Evolutionary conservation across 2,113 vertebrate genomes (phyloP).

Genomic region (Heterochromis multidens): DNA sequence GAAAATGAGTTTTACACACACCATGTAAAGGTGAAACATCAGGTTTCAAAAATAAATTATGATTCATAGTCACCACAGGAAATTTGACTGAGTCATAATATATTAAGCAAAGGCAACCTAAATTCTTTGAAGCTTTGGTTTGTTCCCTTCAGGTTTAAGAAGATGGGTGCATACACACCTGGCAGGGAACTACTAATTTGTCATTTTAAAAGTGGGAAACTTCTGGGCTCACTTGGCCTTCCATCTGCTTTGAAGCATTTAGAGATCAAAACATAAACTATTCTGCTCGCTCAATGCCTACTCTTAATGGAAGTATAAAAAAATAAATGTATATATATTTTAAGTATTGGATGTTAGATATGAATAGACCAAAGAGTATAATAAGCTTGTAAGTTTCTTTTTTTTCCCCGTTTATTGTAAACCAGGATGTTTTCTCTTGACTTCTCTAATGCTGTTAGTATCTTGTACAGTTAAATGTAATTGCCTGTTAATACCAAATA

Average conservation of each 20-base stretch:
- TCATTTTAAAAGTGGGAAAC: background rate
- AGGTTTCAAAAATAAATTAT: background rate
- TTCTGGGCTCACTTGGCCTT: background rate
- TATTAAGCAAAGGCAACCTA: background rate
- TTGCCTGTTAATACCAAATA: background rate
- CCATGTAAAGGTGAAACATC: background rate
- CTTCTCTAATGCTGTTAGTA: background rate
- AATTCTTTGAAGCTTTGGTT: slow-evolving; percentile 4
- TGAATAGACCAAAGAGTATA: background rate
- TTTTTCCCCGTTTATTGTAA: background rate
- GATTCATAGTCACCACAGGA: background rate
- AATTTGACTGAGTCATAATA: background rate
- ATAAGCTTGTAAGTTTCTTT: background rate
- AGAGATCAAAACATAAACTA: background rate
- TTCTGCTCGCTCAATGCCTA: background rate
- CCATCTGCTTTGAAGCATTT: background rate
- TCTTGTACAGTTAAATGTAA: background rate
- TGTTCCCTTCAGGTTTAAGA: background rate
- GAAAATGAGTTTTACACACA: background rate
- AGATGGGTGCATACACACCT: background rate
- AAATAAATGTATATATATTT: background rate
- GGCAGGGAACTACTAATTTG: background rate
- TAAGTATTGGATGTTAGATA: background rate
- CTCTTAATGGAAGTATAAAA: background rate
- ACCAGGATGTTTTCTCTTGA: background rate